phyloP scores from a whole-genome alignment of 2,797 vertebrate species.

The Labeo calbasu region DNA sequence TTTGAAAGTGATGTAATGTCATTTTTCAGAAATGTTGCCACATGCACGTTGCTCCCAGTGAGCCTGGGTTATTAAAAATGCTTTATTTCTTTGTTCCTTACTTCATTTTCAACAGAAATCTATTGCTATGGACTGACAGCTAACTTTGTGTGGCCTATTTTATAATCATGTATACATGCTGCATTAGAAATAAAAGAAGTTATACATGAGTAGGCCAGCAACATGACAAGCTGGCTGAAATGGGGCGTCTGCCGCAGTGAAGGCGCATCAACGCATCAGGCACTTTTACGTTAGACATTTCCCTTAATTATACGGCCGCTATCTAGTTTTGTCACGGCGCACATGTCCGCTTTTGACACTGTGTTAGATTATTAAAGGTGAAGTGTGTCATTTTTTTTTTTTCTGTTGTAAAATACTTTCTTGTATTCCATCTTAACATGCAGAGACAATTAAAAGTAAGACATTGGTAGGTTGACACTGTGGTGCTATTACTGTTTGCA shows the following conservation, averaged over 20 bases:
- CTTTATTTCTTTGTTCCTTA: neutral
- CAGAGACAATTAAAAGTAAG: slow-evolving; percentile 9
- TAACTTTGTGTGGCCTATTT: neutral
- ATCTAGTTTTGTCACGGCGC: neutral
- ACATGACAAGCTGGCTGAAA: slow-evolving; percentile 6
- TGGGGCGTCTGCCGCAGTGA: neutral
- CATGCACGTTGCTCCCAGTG: neutral
- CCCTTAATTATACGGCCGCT: neutral
- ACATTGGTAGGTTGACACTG: slow-evolving; percentile 1
- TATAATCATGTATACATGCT: neutral
- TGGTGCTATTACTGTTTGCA: neutral
- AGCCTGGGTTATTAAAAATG: too few species aligned
- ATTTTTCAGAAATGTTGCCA: neutral
- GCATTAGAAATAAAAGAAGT: neutral
- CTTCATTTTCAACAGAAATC: neutral
- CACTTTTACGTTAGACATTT: neutral
- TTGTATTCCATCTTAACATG: neutral
- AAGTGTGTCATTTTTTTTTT: neutral
- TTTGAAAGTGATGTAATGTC: neutral
- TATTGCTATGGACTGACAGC: neutral
- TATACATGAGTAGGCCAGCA: neutral
- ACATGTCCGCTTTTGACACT: neutral
- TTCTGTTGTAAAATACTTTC: neutral
- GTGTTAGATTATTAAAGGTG: neutral
- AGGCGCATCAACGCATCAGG: neutral